Evolutionary conservation across 2,888 invertebrate genomes (phyloP).

Genomic region (Shargacucullia verbasci): DNA sequence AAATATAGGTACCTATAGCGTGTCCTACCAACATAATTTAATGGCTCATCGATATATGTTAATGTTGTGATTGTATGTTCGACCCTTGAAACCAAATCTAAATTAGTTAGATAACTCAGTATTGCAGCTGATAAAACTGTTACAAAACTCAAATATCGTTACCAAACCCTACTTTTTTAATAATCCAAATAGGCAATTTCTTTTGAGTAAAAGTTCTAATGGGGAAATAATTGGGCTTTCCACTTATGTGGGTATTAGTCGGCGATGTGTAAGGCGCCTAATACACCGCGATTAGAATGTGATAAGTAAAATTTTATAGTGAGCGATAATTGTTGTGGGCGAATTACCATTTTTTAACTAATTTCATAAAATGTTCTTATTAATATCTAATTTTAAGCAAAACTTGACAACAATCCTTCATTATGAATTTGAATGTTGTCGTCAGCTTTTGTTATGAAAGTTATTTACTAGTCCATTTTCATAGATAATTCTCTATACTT

Average conservation of each 20-base stretch:
- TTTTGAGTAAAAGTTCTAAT: conserved; percentile 71
- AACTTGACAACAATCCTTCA: no score
- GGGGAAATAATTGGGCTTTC: conserved; percentile 76
- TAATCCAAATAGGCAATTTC: conserved; percentile 70
- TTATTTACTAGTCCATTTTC: no score
- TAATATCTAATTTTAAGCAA: no score
- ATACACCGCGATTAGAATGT: conserved; percentile 60
- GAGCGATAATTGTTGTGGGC: conserved; percentile 47
- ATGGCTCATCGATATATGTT: no score
- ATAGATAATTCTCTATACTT: no score
- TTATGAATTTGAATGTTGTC: no score
- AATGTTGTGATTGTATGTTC: no score
- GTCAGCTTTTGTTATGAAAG: no score
- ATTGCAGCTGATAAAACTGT: conserved; percentile 20
- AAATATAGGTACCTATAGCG: no score
- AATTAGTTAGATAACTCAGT: conserved; percentile 18
- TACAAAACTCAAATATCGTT: conserved; percentile 34
- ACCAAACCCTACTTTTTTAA: conserved; percentile 63
- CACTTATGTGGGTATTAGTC: conserved; percentile 67
- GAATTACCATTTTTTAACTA: conserved; percentile 4
- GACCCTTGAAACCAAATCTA: background rate
- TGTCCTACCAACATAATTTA: no score
- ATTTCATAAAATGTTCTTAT: no score
- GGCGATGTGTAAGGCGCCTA: conserved; percentile 58
- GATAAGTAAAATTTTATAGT: conserved; percentile 54